Percentiles rank a stretch among this genome's conserved stretches.
Evolutionary conservation across 2,797 vertebrate genomes (phyloP).

Genomic region (Philypnodon macrostomus): DNA sequence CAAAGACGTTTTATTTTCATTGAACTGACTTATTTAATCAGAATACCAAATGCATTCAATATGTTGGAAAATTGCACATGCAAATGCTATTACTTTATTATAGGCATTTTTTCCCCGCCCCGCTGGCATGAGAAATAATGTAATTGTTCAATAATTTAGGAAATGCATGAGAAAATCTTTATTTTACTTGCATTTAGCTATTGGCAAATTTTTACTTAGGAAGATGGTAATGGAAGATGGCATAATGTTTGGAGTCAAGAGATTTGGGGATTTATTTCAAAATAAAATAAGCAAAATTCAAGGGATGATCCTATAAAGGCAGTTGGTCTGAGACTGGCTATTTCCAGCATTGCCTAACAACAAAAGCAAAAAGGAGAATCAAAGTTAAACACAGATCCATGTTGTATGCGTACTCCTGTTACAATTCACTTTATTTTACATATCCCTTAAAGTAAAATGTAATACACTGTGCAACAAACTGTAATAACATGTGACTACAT

Average conservation of each 20-base stretch:
- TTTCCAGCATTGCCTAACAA: too few species aligned
- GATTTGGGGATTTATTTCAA: conserved; percentile 10
- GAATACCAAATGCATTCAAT: conserved; percentile 1
- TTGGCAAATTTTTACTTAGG: not conserved
- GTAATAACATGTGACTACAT: too few species aligned
- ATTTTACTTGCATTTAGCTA: conserved; percentile 3
- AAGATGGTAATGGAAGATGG: not conserved
- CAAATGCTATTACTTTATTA: conserved; percentile 2
- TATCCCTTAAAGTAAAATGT: too few species aligned
- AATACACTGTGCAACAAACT: too few species aligned
- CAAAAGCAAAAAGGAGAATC: too few species aligned
- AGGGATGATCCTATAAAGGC: too few species aligned
- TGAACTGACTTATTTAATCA: not conserved
- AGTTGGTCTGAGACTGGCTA: too few species aligned
- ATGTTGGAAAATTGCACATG: conserved; percentile 5
- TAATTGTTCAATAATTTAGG: not conserved
- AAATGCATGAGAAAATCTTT: conserved; percentile 3
- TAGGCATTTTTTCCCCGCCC: not conserved
- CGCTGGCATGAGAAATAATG: conserved; percentile 1
- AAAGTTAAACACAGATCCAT: too few species aligned
- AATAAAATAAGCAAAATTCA: conserved; percentile 5
- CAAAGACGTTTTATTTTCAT: not conserved
- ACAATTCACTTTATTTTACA: too few species aligned
- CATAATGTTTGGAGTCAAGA: conserved; percentile 6
- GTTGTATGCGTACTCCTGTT: too few species aligned